A percentile compares a stretch with the other conserved stretches of the same genome.
These are phyloP conservation scores for Ptycholaimellus sp. DNA, from an alignment of 2,888 invertebrate species.

Conservation along the genomic window DNA sequence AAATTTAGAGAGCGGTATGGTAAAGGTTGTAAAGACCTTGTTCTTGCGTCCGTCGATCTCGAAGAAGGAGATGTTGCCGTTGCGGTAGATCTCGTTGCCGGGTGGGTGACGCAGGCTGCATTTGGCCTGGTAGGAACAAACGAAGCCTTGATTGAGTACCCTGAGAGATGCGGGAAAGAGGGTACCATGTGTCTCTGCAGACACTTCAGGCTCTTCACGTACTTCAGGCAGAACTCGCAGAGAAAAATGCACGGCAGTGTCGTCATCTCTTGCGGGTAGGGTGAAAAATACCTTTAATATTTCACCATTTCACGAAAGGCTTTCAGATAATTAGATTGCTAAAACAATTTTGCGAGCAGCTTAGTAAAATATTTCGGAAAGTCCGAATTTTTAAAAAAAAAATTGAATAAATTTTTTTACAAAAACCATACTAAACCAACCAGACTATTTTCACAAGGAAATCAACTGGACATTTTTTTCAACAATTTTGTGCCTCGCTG, in stretches of 20 bases:
- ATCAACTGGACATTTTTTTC: no score
- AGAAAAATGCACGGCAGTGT: conserved; percentile 60
- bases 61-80: conserved; percentile 77
- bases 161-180: no score
- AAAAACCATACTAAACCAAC: no score
- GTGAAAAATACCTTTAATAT: conserved; percentile 99
- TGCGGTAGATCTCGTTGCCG: conserved; percentile 89
- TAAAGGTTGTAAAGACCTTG: no score
- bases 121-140: conserved; percentile 44
- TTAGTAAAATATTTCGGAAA: conserved; percentile 27
- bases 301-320: conserved; percentile 34
- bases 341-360: conserved; percentile 31
- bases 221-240: conserved; percentile 95
- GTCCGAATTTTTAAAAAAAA: not conserved
- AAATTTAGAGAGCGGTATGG: no score
- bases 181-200: conserved; percentile 64
- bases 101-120: conserved; percentile 81
- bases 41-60: conserved; percentile 94
- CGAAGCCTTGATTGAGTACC: no score
- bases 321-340: not conserved
- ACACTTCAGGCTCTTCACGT: conserved; percentile 80
- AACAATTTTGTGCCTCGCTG: no score
- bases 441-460: no score
- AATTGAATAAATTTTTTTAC: no score
- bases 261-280: conserved; percentile 54